These are phyloP conservation scores for Sepioteuthis lessoniana DNA, from an alignment of 2,888 invertebrate genomes.

Conservation along the genomic window DNA sequence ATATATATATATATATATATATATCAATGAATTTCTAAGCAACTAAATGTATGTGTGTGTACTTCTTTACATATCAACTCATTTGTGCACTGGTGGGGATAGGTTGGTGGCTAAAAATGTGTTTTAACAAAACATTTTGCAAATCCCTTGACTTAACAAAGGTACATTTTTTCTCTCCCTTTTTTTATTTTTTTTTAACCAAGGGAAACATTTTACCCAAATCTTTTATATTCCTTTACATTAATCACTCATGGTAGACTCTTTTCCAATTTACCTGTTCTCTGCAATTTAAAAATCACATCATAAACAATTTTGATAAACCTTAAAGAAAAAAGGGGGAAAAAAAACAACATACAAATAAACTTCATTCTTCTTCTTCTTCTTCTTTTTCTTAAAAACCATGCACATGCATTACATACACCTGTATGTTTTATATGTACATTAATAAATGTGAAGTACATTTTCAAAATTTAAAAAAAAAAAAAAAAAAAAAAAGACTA, in stretches of 20 bases:
- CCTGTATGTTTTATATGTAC: background rate
- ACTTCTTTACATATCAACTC: background rate
- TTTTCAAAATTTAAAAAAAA: background rate
- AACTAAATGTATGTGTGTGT: background rate
- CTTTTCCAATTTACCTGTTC: background rate
- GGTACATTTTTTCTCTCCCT: no score
- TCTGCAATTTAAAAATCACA: background rate
- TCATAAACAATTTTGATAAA: background rate
- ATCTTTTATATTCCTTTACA: background rate
- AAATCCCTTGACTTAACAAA: no score
- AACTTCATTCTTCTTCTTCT: slow-evolving; percentile 10
- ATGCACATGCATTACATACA: background rate
- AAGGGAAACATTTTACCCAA: no score
- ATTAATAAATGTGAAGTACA: background rate
- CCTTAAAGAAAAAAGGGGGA: background rate
- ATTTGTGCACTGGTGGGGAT: background rate
- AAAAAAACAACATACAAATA: background rate
- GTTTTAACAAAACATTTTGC: no score
- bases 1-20: background rate
- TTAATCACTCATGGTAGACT: background rate
- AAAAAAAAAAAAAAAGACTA: no score
- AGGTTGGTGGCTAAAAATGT: no score
- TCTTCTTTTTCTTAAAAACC: background rate
- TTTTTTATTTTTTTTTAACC: no score
- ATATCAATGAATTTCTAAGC: background rate